Conservation (phyloP, 2,888 invertebrate genomes). For the Dorcus parallelipipedus region DNA sequence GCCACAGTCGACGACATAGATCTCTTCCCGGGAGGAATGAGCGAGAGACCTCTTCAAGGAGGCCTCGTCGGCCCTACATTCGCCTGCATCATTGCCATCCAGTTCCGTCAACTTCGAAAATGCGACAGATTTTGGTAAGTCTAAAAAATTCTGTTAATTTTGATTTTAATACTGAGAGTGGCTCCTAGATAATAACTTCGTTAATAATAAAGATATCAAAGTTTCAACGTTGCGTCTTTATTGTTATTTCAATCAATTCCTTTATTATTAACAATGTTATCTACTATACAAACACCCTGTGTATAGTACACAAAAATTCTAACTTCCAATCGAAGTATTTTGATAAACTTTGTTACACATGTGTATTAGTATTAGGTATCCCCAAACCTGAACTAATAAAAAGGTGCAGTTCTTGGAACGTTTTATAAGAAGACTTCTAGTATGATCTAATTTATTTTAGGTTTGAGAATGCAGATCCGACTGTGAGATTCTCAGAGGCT, state of each 20-base stretch:
- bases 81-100: constrained; percentile 91
- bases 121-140: constrained; percentile 91
- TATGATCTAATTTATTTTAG: not conserved
- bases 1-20: constrained; percentile 93
- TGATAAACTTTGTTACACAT: too few relatives aligned
- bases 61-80: constrained; percentile 93
- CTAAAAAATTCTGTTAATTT: not conserved
- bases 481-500: constrained; percentile 75
- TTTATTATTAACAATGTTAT: not conserved
- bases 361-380: too few relatives aligned
- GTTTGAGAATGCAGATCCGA: constrained; percentile 84
- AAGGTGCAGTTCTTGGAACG: not conserved
- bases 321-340: too few relatives aligned
- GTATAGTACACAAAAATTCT: too few relatives aligned
- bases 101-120: constrained; percentile 84
- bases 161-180: too few relatives aligned
- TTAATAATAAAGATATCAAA: too few relatives aligned
- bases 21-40: constrained; percentile 93
- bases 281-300: not conserved
- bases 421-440: constrained; percentile 9
- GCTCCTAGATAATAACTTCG: too few relatives aligned
- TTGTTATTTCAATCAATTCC: too few relatives aligned
- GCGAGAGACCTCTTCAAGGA: constrained; percentile 82
- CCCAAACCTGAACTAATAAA: too few relatives aligned
- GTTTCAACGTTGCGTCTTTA: too few relatives aligned